phyloP scores from a whole-genome alignment of 2,113 vertebrate genomes.

The Hoplias malabaricus region DNA sequence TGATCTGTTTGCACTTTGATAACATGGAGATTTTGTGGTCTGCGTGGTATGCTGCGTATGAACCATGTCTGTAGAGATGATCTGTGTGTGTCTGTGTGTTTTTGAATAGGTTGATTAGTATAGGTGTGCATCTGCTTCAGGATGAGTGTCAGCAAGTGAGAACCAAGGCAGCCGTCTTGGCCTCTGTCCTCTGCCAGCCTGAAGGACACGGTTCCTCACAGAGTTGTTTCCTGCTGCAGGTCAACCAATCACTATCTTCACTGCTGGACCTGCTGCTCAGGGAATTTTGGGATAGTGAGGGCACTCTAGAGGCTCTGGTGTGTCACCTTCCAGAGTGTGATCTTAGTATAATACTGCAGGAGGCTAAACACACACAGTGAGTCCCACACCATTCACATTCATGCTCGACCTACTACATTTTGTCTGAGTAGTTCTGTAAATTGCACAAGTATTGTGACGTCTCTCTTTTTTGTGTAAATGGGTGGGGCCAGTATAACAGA shows the following conservation, averaged over 20 bases:
- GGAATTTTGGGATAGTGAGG: conserved; percentile 64
- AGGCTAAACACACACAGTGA: conserved; percentile 67
- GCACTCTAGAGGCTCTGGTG: conserved; percentile 72
- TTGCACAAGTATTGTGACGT: too few relatives aligned
- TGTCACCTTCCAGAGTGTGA: conserved; percentile 73
- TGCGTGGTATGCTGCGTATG: neutral
- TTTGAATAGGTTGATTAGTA: conserved; percentile 71
- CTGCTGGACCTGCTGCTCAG: conserved; percentile 76
- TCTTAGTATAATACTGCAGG: conserved; percentile 65
- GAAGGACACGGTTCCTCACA: neutral
- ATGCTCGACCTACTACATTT: neutral
- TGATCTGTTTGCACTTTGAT: neutral
- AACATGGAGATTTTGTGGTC: neutral
- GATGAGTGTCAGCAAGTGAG: conserved; percentile 81
- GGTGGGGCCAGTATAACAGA: too few relatives aligned
- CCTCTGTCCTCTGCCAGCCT: conserved; percentile 62
- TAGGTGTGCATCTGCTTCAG: conserved; percentile 79
- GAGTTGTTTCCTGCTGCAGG: conserved; percentile 69
- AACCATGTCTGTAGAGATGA: neutral
- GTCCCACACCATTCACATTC: too few relatives aligned
- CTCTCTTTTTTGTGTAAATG: too few relatives aligned
- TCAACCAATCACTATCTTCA: conserved; percentile 70
- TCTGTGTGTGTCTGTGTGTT: neutral
- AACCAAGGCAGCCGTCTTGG: conserved; percentile 68
- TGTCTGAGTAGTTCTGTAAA: too few relatives aligned